phyloP scores from a whole-genome alignment of 2,888 invertebrate genomes.

The Ditula angustiorana region DNA sequence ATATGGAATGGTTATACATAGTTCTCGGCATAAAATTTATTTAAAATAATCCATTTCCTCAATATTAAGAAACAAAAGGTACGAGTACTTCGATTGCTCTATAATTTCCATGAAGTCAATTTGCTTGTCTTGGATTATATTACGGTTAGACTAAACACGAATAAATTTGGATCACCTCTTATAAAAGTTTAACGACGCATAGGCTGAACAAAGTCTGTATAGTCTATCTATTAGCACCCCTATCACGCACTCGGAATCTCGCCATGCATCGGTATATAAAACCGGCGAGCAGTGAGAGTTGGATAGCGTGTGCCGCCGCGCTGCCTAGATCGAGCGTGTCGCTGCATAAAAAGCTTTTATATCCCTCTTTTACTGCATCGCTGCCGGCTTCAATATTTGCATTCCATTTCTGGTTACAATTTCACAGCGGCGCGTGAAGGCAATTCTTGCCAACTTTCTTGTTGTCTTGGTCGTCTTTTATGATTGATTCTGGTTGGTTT shows the following conservation, averaged over 20 bases:
- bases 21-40: too few species aligned
- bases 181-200: background rate
- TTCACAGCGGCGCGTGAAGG: slow-evolving; percentile 58
- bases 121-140: too few species aligned
- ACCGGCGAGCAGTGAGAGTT: background rate
- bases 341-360: slow-evolving; percentile 72
- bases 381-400: slow-evolving; percentile 76
- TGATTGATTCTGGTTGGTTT: slow-evolving; percentile 46
- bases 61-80: too few species aligned
- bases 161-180: background rate
- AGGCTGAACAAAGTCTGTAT: slow-evolving; percentile 3
- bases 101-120: too few species aligned
- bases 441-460: slow-evolving; percentile 64
- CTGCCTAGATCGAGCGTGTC: slow-evolving; percentile 62
- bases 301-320: slow-evolving; percentile 18
- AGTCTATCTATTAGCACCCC: slow-evolving; percentile 17
- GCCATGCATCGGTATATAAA: background rate
- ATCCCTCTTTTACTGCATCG: slow-evolving; percentile 58
- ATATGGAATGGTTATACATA: too few species aligned
- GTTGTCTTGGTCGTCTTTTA: slow-evolving; percentile 62
- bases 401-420: slow-evolving; percentile 75
- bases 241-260: slow-evolving; percentile 17
- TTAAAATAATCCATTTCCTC: too few species aligned
- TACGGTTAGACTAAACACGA: too few species aligned
- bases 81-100: too few species aligned